Evolutionary conservation across 53 echinoderm and acorn worm genomes (phyloP).

Genomic region (Arbacia lixula): DNA sequence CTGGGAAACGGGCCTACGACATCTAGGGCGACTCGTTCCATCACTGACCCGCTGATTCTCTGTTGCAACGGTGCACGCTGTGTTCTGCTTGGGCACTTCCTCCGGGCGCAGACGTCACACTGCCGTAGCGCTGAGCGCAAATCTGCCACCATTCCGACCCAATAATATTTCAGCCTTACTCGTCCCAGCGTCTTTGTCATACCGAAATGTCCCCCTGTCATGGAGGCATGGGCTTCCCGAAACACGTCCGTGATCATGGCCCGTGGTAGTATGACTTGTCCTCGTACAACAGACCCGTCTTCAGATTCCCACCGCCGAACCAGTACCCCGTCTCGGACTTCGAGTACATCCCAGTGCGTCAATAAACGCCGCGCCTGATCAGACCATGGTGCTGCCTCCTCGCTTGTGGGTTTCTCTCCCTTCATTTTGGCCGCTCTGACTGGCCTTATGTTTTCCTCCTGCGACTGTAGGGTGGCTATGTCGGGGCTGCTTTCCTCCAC

Average conservation of each 20-base stretch:
- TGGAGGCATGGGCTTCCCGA: not conserved
- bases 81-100: not conserved
- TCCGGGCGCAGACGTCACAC: slow-evolving; percentile 19
- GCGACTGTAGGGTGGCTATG: not conserved
- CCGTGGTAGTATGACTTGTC: not conserved
- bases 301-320: not conserved
- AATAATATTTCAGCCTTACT: not conserved
- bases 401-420: not conserved
- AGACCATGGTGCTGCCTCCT: not conserved
- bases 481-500: not conserved
- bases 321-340: not conserved
- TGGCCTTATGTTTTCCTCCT: not conserved
- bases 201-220: slow-evolving; percentile 21
- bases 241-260: not conserved
- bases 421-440: not conserved
- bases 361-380: not conserved
- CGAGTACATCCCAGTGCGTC: not conserved
- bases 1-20: slow-evolving; percentile 12
- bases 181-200: not conserved
- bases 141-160: slow-evolving; percentile 13
- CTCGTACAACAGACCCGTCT: not conserved
- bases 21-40: slow-evolving; percentile 11
- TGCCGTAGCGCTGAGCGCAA: not conserved
- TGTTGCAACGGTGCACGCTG: slow-evolving; percentile 13
- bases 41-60: not conserved